A percentile compares a stretch with the other conserved stretches of the same genome.
Evolutionary conservation across 2,888 invertebrate species (phyloP).

Genomic region (Hypercompe scribonia): DNA sequence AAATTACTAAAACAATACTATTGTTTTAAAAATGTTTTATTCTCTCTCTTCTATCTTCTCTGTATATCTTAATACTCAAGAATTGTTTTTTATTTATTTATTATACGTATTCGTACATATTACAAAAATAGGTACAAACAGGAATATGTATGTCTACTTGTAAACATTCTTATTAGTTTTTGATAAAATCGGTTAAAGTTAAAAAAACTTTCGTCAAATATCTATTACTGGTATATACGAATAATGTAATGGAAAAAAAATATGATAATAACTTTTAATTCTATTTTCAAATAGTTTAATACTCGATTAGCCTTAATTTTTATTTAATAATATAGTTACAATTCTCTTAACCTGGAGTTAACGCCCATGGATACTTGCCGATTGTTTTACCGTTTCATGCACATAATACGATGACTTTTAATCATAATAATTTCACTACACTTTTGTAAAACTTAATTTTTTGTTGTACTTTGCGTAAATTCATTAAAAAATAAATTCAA

Average conservation of each 20-base stretch:
- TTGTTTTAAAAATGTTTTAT: too few relatives aligned
- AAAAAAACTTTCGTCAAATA: neutral
- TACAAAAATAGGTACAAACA: neutral
- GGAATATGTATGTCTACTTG: neutral
- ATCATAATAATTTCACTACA: conserved; percentile 52
- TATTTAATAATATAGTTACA: conserved; percentile 79
- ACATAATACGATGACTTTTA: conserved; percentile 56
- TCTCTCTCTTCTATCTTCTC: too few relatives aligned
- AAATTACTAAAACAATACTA: too few relatives aligned
- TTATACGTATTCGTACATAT: neutral
- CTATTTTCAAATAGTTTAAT: conserved; percentile 54
- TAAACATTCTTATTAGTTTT: neutral
- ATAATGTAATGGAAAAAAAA: neutral
- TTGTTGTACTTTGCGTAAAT: conserved; percentile 39
- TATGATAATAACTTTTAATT: neutral
- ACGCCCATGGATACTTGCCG: conserved; percentile 81
- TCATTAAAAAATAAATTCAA: conserved; percentile 62
- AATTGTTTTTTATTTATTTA: neutral
- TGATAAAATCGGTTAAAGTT: neutral
- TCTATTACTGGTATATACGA: neutral
- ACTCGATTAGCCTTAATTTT: conserved; percentile 68
- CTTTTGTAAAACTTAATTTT: conserved; percentile 35
- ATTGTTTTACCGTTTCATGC: conserved; percentile 56
- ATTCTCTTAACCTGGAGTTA: conserved; percentile 79
- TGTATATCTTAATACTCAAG: neutral